These are phyloP conservation scores for Steromphala cineraria DNA, from an alignment of 2,888 invertebrate species.

Conservation along the genomic window DNA sequence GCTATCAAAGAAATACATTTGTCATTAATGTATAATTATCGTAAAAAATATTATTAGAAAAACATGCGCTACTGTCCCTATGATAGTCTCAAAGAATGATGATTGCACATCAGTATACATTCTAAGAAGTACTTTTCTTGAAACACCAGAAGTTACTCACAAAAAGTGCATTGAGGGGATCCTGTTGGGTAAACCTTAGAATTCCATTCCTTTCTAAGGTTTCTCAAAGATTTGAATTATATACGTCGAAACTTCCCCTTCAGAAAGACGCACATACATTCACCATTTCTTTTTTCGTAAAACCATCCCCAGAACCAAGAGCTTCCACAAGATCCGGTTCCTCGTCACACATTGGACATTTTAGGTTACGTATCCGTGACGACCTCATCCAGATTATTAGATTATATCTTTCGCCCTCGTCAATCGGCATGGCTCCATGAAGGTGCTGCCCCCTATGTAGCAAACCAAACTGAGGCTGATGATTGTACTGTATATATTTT, in stretches of 20 bases:
- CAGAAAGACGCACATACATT: conserved; percentile 44
- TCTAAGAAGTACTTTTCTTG: too few relatives aligned
- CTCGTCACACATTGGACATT: conserved; percentile 76
- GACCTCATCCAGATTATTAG: conserved; percentile 77
- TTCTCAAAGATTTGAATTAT: too few relatives aligned
- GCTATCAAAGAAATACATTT: too few relatives aligned
- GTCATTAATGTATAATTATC: too few relatives aligned
- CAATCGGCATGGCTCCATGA: conserved; percentile 75
- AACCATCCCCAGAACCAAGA: conserved; percentile 69
- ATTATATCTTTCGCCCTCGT: conserved; percentile 73
- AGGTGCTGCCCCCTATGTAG: conserved; percentile 75
- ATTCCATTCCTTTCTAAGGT: too few relatives aligned
- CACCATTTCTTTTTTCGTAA: conserved; percentile 48
- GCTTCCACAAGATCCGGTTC: conserved; percentile 66
- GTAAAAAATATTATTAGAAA: too few relatives aligned
- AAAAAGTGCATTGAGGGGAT: too few relatives aligned
- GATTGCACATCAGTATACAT: too few relatives aligned
- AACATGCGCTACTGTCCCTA: too few relatives aligned
- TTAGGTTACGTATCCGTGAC: conserved; percentile 72
- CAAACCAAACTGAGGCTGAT: conserved; percentile 67
- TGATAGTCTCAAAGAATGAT: too few relatives aligned
- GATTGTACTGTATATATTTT: conserved; percentile 46
- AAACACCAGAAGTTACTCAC: too few relatives aligned
- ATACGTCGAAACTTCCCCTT: neutral
- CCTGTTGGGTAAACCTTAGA: too few relatives aligned